Conservation (phyloP, 2,113 vertebrate genomes). For the Salvelinus sp. region DNA sequence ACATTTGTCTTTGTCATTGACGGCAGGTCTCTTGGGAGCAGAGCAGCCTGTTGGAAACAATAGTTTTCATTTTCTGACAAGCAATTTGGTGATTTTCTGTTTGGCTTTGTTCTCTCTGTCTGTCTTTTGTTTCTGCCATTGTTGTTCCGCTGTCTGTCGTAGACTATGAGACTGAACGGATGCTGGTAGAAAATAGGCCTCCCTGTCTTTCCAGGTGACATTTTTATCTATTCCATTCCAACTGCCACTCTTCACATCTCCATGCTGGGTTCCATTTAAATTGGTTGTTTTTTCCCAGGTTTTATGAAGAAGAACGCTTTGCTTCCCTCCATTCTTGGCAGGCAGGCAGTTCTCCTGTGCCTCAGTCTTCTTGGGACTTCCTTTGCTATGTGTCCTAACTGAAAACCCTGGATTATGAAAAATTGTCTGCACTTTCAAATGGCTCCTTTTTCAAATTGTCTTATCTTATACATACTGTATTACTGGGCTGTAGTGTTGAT, state of each 20-base stretch:
- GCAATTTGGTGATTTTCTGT: constrained; percentile 44
- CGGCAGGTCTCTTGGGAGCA: constrained; percentile 18
- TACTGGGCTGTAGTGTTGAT: constrained; percentile 54
- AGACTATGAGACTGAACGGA: constrained; percentile 8
- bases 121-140: background rate
- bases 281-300: constrained; percentile 7
- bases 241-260: constrained; percentile 23
- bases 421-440: constrained; percentile 57
- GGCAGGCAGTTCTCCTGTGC: constrained; percentile 30
- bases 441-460: constrained; percentile 45
- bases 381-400: constrained; percentile 51
- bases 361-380: constrained; percentile 38
- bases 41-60: constrained; percentile 41
- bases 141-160: constrained; percentile 25
- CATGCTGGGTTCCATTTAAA: constrained; percentile 5
- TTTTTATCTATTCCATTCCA: constrained; percentile 43
- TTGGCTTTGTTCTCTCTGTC: constrained; percentile 35
- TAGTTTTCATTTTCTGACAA: constrained; percentile 47
- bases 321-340: constrained; percentile 15
- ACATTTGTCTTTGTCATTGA: constrained; percentile 3
- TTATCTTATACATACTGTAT: constrained; percentile 56
- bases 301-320: constrained; percentile 21
- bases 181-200: constrained; percentile 36
- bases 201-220: constrained; percentile 41
- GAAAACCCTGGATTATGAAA: constrained; percentile 63